Conservation (phyloP, 2,113 vertebrate species). For the Callipepla californica region DNA sequence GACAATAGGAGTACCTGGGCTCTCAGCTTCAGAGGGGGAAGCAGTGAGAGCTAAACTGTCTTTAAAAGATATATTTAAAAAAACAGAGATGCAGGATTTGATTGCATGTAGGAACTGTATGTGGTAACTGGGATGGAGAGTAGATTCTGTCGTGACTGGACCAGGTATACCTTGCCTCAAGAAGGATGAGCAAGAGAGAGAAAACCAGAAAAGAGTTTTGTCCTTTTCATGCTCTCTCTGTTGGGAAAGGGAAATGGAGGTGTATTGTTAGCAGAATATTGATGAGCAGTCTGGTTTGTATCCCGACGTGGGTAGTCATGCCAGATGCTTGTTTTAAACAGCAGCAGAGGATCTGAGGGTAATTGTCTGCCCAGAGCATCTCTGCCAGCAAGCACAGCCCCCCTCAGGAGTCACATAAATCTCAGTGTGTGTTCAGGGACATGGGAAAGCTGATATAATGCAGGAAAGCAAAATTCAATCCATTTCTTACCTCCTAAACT, state of each 20-base stretch:
- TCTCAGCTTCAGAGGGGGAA: background rate
- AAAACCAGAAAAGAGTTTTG: background rate
- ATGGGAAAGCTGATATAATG: background rate
- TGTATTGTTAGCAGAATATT: background rate
- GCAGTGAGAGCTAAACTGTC: background rate
- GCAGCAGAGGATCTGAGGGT: background rate
- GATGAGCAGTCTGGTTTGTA: background rate
- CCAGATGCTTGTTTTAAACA: background rate
- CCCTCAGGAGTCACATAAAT: background rate
- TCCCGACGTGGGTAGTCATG: accelerated
- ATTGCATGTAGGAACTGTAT: background rate
- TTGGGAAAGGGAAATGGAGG: background rate
- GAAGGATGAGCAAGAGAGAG: background rate
- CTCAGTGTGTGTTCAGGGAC: background rate
- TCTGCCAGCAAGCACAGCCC: background rate
- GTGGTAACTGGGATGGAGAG: background rate
- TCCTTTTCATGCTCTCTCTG: background rate
- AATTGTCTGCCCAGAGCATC: background rate
- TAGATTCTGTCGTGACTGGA: background rate
- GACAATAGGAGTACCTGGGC: background rate
- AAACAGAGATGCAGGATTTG: background rate
- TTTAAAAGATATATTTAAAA: background rate
- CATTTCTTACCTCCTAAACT: background rate
- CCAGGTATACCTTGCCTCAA: background rate
- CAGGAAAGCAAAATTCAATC: background rate